A percentile compares a stretch with the other conserved stretches of the same genome.
Evolutionary conservation across 1,140 invertebrate species (phyloP).

Genomic region (Pogonognathellus flavescens): DNA sequence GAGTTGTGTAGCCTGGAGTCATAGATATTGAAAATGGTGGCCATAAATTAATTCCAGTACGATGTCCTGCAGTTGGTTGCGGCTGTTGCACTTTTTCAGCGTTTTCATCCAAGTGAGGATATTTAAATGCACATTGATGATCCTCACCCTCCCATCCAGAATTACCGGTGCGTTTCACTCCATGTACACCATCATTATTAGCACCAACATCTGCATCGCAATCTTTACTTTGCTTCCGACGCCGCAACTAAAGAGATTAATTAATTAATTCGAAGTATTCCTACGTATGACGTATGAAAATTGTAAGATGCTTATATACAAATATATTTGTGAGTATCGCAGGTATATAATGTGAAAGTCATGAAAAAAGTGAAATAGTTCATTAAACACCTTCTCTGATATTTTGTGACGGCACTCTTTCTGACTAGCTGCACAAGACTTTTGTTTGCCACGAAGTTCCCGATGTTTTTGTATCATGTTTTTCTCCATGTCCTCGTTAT

Average conservation of each 20-base stretch:
- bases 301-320: too few species aligned
- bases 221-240: conserved; percentile 6
- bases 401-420: conserved; percentile 70
- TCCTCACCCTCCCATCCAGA: conserved; percentile 74
- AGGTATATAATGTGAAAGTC: too few species aligned
- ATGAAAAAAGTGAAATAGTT: too few species aligned
- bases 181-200: conserved; percentile 68
- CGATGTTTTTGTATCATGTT: conserved; percentile 80
- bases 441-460: conserved; percentile 74
- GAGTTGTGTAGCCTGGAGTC: conserved; percentile 68
- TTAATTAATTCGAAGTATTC: too few species aligned
- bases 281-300: neutral
- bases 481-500: conserved; percentile 85
- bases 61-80: neutral
- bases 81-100: conserved; percentile 9
- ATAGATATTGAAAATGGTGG: conserved; percentile 75
- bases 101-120: conserved; percentile 69
- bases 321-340: too few species aligned
- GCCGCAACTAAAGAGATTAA: neutral
- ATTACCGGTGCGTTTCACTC: conserved; percentile 74
- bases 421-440: conserved; percentile 69
- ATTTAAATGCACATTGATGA: conserved; percentile 70
- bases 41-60: conserved; percentile 73
- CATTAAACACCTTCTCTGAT: conserved; percentile 67
- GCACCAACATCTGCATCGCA: conserved; percentile 66